Conservation (phyloP, 2,797 vertebrate species). For the Leuciscus waleckii region DNA sequence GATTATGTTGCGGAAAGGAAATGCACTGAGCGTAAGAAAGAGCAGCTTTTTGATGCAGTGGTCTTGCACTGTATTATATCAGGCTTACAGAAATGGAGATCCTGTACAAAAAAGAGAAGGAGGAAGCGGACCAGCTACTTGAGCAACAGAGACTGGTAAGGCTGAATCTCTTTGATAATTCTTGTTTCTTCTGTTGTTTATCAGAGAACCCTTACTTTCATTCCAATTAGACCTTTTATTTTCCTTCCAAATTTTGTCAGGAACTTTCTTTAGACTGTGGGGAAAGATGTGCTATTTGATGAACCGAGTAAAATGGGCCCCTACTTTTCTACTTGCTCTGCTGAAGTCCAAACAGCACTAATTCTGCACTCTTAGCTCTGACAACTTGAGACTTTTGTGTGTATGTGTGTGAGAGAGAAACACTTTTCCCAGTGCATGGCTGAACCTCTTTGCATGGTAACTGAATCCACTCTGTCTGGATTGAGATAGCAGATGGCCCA, state of each 20-base stretch:
- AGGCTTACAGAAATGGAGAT: constrained; percentile 99
- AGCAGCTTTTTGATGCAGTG: constrained; percentile 42
- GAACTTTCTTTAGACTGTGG: constrained; percentile 27
- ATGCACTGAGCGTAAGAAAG: constrained; percentile 33
- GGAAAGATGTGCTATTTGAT: constrained; percentile 61
- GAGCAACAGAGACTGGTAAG: constrained; percentile 99
- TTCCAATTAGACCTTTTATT: neutral
- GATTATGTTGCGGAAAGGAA: constrained; percentile 39
- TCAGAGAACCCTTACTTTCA: neutral
- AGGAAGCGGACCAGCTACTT: constrained; percentile 96
- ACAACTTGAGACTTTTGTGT: constrained; percentile 69
- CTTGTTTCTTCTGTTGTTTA: constrained; percentile 10
- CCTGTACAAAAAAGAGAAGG: constrained; percentile 98
- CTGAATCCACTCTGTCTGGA: constrained; percentile 69
- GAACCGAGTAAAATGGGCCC: constrained; percentile 51
- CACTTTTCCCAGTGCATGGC: constrained; percentile 88
- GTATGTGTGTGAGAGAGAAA: constrained; percentile 62
- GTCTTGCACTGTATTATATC: constrained; percentile 41
- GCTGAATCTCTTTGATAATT: constrained; percentile 48
- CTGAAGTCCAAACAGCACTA: constrained; percentile 87
- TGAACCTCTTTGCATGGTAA: constrained; percentile 89
- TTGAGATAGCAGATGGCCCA: constrained; percentile 61
- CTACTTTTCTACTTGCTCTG: constrained; percentile 75
- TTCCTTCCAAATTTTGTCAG: constrained; percentile 11
- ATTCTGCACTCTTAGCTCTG: constrained; percentile 82